phyloP scores from a whole-genome alignment of 1,140 invertebrate species.

The Rhopalosiphum maidis region DNA sequence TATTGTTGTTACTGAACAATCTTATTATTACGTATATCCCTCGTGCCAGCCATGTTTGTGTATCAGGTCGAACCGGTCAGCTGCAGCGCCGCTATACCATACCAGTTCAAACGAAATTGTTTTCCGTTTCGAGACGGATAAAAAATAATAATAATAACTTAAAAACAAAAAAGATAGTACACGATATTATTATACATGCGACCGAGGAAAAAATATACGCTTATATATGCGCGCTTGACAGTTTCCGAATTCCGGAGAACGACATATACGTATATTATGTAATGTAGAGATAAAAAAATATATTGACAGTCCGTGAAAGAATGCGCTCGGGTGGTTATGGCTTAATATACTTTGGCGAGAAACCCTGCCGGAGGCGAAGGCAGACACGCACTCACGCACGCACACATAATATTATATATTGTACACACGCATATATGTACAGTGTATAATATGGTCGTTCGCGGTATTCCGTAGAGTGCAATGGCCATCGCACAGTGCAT shows the following conservation, averaged over 20 bases:
- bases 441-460: neutral
- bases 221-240: neutral
- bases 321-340: slow-evolving; percentile 27
- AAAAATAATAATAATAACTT: neutral
- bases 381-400: neutral
- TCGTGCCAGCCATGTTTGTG: neutral
- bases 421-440: neutral
- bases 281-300: neutral
- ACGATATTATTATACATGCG: neutral
- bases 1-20: neutral
- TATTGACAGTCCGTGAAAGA: slow-evolving; percentile 33
- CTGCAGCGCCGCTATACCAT: neutral
- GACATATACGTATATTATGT: neutral
- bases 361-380: neutral
- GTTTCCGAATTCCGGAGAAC: slow-evolving; percentile 39
- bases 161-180: neutral
- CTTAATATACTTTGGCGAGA: slow-evolving; percentile 17
- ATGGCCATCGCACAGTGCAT: neutral
- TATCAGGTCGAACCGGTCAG: slow-evolving; percentile 20
- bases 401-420: neutral
- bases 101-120: slow-evolving; percentile 25
- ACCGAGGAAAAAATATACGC: neutral
- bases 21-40: neutral
- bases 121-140: neutral
- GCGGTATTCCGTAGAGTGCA: neutral